phyloP scores from a whole-genome alignment of 2,888 invertebrate genomes.

The Chymomyza caudatula region DNA sequence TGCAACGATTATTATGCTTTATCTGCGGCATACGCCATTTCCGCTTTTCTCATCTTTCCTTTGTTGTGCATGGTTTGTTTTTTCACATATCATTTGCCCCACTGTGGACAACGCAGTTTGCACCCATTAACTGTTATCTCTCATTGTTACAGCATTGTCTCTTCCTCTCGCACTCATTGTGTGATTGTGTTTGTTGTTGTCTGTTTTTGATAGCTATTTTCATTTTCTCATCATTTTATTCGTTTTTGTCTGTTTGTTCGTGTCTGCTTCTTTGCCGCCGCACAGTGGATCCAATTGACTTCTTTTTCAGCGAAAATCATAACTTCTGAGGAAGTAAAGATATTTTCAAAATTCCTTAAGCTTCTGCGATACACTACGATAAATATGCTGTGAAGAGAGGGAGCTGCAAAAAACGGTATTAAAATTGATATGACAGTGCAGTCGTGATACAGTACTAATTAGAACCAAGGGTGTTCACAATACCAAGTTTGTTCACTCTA shows the following conservation, averaged over 20 bases:
- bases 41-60: background rate
- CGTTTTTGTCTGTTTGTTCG: conserved; percentile 12
- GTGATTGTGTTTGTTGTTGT: conserved; percentile 37
- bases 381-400: too few species aligned
- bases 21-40: background rate
- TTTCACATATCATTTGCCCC: background rate
- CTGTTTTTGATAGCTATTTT: conserved; percentile 48
- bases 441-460: too few species aligned
- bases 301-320: too few species aligned
- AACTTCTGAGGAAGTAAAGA: too few species aligned
- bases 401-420: too few species aligned
- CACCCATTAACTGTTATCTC: conserved; percentile 51
- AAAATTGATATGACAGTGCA: too few species aligned
- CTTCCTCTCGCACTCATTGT: background rate
- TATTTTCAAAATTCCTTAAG: too few species aligned
- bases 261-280: background rate
- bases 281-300: too few species aligned
- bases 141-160: conserved; percentile 20
- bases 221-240: conserved; percentile 42
- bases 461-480: too few species aligned
- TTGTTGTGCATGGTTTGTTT: background rate
- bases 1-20: background rate
- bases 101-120: conserved; percentile 20
- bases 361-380: too few species aligned
- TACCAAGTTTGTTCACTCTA: too few species aligned